Conservation (phyloP, 37 sponge, comb jelly and placozoan genomes). For the Aplysina aerophoba region DNA sequence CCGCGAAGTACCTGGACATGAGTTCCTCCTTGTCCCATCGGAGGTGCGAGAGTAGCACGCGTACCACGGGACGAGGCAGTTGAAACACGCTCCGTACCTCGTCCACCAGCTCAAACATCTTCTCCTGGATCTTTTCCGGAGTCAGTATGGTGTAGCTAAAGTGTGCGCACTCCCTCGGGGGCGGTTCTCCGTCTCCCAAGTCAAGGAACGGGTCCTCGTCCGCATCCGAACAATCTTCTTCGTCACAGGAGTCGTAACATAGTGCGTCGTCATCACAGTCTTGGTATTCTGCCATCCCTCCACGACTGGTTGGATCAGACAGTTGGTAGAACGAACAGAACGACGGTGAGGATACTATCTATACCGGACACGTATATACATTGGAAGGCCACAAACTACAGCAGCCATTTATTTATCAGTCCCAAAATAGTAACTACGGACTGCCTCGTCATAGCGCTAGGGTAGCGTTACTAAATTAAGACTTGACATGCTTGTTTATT, state of each 20-base stretch:
- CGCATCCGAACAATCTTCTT: slow-evolving; percentile 27
- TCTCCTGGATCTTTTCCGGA: slow-evolving; percentile 73
- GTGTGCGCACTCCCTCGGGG: not conserved
- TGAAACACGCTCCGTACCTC: slow-evolving; percentile 87
- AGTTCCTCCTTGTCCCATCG: slow-evolving; percentile 96
- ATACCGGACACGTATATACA: not conserved
- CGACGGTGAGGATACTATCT: not conserved
- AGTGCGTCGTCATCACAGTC: slow-evolving; percentile 22
- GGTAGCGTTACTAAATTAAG: not conserved
- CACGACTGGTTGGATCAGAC: not conserved
- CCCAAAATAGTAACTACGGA: not conserved
- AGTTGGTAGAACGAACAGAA: not conserved
- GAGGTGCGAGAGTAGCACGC: slow-evolving; percentile 78
- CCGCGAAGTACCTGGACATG: slow-evolving; percentile 83
- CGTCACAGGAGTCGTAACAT: slow-evolving; percentile 25
- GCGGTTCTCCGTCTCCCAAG: not conserved
- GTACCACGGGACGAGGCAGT: slow-evolving; percentile 77
- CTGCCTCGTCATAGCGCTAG: not conserved
- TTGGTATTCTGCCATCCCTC: slow-evolving; percentile 38
- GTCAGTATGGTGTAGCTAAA: slow-evolving; percentile 52
- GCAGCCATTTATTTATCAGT: slow-evolving; percentile 18
- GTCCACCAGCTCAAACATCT: slow-evolving; percentile 84
- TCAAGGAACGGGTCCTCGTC: not conserved
- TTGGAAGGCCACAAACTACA: not conserved
- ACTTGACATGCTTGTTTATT: not conserved